These are phyloP conservation scores for Ciconia boyciana DNA, from an alignment of 2,113 vertebrate species.

Conservation along the genomic window DNA sequence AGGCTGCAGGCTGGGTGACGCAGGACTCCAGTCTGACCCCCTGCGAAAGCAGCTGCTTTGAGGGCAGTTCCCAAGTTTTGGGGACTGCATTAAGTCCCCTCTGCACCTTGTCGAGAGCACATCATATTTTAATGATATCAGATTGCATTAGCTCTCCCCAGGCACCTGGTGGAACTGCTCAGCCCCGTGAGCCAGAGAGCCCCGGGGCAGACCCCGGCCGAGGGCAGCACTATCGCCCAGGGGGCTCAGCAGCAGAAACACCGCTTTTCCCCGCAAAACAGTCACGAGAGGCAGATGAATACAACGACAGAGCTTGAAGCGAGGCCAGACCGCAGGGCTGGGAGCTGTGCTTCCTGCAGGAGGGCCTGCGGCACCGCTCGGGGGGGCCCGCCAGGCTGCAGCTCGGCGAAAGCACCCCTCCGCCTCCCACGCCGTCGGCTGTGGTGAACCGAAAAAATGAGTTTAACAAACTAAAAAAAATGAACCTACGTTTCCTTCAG, in stretches of 20 bases:
- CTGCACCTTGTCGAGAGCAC: background rate
- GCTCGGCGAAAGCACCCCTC: background rate
- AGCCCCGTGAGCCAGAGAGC: background rate
- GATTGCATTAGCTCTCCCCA: background rate
- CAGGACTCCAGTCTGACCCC: fast-evolving
- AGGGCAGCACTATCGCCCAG: background rate
- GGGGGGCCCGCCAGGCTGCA: fast-evolving
- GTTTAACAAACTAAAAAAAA: background rate
- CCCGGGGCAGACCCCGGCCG: background rate
- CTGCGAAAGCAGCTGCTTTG: background rate
- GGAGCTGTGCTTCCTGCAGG: background rate
- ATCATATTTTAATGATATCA: fast-evolving
- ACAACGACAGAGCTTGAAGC: background rate
- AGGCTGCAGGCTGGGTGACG: fast-evolving
- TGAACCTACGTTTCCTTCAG: background rate
- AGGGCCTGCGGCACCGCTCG: background rate
- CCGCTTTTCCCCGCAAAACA: background rate
- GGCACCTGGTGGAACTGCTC: background rate
- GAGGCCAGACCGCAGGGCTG: background rate
- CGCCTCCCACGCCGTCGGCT: background rate
- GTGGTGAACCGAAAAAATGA: background rate
- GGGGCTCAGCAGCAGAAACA: background rate
- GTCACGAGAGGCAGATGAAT: background rate
- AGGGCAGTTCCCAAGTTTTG: background rate
- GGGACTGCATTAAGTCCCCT: background rate